Evolutionary conservation across 2,113 vertebrate genomes (phyloP).

Genomic region (Cygnus buccinator): DNA sequence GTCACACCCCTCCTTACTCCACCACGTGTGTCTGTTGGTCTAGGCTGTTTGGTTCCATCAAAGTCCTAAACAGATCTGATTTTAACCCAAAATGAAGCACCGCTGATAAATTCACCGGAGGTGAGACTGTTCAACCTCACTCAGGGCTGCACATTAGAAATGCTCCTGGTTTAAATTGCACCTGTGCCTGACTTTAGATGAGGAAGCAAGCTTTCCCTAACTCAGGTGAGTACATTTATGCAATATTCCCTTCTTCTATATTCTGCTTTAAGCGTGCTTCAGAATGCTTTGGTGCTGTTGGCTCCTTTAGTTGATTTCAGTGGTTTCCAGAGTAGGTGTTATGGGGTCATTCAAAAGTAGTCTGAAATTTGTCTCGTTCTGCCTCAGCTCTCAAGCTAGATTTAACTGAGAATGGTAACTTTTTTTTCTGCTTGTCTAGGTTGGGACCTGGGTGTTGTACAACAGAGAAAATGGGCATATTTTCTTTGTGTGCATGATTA

Average conservation of each 20-base stretch:
- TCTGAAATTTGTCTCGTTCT: background rate
- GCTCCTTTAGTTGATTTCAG: background rate
- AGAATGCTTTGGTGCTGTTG: background rate
- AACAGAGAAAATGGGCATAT: background rate
- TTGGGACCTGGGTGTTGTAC: background rate
- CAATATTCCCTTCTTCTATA: background rate
- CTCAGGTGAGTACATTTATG: background rate
- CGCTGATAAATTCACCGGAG: background rate
- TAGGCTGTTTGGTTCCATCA: background rate
- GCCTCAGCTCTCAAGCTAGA: background rate
- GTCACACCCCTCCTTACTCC: background rate
- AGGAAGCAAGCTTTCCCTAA: background rate
- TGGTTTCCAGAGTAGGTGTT: background rate
- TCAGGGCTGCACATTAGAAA: background rate
- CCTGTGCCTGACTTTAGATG: background rate
- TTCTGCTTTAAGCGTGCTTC: background rate
- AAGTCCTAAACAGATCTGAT: background rate
- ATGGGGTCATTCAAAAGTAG: accelerated
- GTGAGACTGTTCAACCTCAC: background rate
- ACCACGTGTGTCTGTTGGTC: background rate
- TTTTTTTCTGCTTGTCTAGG: background rate
- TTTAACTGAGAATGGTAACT: background rate
- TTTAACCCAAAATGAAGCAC: background rate
- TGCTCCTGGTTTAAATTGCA: background rate
- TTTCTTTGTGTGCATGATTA: background rate